Evolutionary conservation across 37 sponge, comb jelly and placozoan species (phyloP), one percentile per base, ranked within the genome.

Genomic region (Chondrosia reniformis): DNA sequence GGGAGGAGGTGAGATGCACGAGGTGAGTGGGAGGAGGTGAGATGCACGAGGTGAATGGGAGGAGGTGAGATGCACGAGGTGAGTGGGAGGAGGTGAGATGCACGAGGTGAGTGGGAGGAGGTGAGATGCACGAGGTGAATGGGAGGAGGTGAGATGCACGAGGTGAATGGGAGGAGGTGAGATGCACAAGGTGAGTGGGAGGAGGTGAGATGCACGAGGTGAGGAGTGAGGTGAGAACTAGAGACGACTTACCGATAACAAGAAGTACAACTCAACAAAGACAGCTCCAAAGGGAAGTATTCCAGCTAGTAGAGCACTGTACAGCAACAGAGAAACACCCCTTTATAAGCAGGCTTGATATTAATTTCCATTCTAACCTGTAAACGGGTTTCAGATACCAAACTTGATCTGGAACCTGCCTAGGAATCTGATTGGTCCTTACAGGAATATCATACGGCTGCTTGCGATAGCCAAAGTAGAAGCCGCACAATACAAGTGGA

Each of bases 371-470:
- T 2, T 12, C 80, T 77, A 46, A 93, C 94, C 90, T 78, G 62
- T 88, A 10, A 27, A 86, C 54, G 36, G 85, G 86, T 19, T 81
- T 45, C 39, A 95, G 86, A 73, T 95, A 98, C 94, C 94, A 93
- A 0, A 91, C 81, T 71, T 95, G 99, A 4, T 90, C 91, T 2
- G 99, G 93, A 5, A 98, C 80, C 64, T 89, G 99, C 15, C 99
- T 86, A 10, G 99, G 96, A 57, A 98, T 95, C 76, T 95, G 94
- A 75, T 98, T 98, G 81, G 94, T 95, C 17, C 99, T 69, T 12
- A 98, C 99, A 17, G 99, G 94, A 69, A 93, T 91, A n/a, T 98
- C 99, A 41, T 95, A 95, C 15, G 92, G 90, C 85, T 93, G 92
- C 67, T 98, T 98, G 12, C 96, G 81, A 49, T 81, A 98, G 5